Base-by-base conservation (phyloP, 2,797 vertebrate species). In the Babyrousa celebensis region DNA sequence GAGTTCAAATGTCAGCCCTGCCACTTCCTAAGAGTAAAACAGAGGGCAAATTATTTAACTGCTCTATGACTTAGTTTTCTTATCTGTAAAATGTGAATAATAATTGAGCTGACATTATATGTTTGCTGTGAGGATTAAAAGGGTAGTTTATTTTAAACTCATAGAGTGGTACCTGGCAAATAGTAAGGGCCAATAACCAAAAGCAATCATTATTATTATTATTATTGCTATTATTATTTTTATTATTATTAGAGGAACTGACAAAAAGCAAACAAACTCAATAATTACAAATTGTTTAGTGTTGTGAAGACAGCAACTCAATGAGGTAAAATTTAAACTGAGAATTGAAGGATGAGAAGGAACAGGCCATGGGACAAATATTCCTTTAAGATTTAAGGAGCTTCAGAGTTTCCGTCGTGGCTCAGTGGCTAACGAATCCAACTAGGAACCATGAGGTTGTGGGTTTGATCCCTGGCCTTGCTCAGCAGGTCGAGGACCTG, bases 241-340 rank as follows among this genome's bases (percentile, higher is more conserved):
- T 84, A 52, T 58, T 68, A 36, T 87, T 43, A 68, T 68, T 68
- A 60, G 68, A 58, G 12, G 72, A 54, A 68, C 62, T 40, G 36
- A 68, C 74, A 89, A 52, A 89, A 75, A 68, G 48, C 56, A 56
- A 77, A n/a, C 29, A 78, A 56, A 21, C 23, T 75, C 60, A 54
- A 0, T 56, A 79, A 40, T 15, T 68, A 56, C 48, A 78, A n/a
- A 58, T 68, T 89, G 58, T 63, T 75, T 68, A 78, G 8, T 56
- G 5, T 78, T 43, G 21, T n/a, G 32, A 86, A 72, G 54, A 40
- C 60, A 86, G 72, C 54, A n/a, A 29, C 58, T 85, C 18, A 21
- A 71, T 48, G n/a, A 88, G 71, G 21, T 88, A 65, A 77, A 77
- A 77, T 54, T 77, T 88, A 88, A 83, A 77, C 17, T 78, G 25